These are phyloP conservation scores for Creontiades dilutus DNA, from an alignment of 2,888 invertebrate genomes.

Conservation along the genomic window DNA sequence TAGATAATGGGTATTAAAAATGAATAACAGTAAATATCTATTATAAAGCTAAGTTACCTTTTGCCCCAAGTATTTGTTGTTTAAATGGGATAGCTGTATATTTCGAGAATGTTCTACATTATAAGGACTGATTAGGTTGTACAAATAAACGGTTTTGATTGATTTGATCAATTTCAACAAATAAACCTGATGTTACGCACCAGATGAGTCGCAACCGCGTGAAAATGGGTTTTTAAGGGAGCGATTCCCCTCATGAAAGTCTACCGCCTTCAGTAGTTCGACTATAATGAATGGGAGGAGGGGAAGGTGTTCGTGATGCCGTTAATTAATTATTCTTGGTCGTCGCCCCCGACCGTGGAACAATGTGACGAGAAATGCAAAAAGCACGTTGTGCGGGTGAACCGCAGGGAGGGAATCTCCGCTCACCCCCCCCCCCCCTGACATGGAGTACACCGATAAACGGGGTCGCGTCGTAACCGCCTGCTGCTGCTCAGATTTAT, in stretches of 20 bases:
- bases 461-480: not conserved
- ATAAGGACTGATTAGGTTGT: too few species aligned
- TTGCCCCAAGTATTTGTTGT: too few species aligned
- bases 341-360: not conserved
- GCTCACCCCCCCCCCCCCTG: not conserved
- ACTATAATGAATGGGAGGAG: not conserved
- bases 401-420: not conserved
- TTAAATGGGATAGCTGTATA: too few species aligned
- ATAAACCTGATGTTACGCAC: too few species aligned
- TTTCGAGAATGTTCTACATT: too few species aligned
- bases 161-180: too few species aligned
- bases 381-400: conserved; percentile 1
- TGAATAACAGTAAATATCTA: too few species aligned
- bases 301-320: not conserved
- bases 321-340: conserved; percentile 12
- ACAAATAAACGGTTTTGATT: too few species aligned
- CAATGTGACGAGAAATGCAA: conserved; percentile 27
- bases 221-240: not conserved
- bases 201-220: too few species aligned
- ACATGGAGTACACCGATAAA: not conserved
- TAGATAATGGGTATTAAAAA: too few species aligned
- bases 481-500: conserved; percentile 15
- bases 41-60: too few species aligned
- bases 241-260: not conserved
- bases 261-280: not conserved